Percentiles rank a stretch among this genome's conserved stretches.
Evolutionary conservation across 2,113 vertebrate species (phyloP).

Genomic region (Orthochromis indermauri): DNA sequence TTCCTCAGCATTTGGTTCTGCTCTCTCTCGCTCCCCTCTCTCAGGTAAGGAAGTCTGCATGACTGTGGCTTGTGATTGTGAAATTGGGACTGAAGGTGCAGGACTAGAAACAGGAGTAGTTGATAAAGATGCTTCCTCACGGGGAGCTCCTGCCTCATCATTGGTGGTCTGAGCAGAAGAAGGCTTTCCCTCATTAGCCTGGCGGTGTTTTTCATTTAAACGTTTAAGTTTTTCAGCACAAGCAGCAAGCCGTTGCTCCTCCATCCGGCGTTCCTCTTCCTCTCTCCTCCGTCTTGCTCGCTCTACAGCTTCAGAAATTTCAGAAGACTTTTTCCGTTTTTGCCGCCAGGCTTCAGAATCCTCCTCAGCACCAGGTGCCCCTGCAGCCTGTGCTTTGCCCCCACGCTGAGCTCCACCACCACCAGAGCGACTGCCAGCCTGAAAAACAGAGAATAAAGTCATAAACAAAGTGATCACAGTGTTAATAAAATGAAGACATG

Average conservation of each 20-base stretch:
- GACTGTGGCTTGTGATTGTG: slow-evolving; percentile 19
- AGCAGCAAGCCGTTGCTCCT: slow-evolving; percentile 92
- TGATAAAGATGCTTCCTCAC: slow-evolving; percentile 16
- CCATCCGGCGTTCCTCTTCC: slow-evolving; percentile 95
- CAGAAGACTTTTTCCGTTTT: slow-evolving; percentile 86
- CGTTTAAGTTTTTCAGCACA: slow-evolving; percentile 95
- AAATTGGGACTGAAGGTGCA: slow-evolving; percentile 2
- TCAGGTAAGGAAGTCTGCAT: slow-evolving; percentile 27
- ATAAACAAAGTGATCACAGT: neutral
- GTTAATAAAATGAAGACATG: neutral
- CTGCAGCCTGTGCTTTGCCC: slow-evolving; percentile 48
- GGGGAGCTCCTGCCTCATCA: slow-evolving; percentile 15
- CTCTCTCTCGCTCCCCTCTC: slow-evolving; percentile 8
- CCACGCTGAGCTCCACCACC: slow-evolving; percentile 28
- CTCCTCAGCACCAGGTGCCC: slow-evolving; percentile 71
- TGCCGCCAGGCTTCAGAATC: slow-evolving; percentile 93
- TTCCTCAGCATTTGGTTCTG: slow-evolving; percentile 44
- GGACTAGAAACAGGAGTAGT: slow-evolving; percentile 29
- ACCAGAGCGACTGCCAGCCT: slow-evolving; percentile 34
- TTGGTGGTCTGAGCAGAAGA: neutral
- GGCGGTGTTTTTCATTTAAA: slow-evolving; percentile 90
- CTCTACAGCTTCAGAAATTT: slow-evolving; percentile 90
- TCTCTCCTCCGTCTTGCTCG: slow-evolving; percentile 89
- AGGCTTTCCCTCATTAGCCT: slow-evolving; percentile 34
- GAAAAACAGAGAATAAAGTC: neutral